Base-by-base conservation (phyloP, 2,113 vertebrate species). In the Brachypteracias leptosomus region DNA sequence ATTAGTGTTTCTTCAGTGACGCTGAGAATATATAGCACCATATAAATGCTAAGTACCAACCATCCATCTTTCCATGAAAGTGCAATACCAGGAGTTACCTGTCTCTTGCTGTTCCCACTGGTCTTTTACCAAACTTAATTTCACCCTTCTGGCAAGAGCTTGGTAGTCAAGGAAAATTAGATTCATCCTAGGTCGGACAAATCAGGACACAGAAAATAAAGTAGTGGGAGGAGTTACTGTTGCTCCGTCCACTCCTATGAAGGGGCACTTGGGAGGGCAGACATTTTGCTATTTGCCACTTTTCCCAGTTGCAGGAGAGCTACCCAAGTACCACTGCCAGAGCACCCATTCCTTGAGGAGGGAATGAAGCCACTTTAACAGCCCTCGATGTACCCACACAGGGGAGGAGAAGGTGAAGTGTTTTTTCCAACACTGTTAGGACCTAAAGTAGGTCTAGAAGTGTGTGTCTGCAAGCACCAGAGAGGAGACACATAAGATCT, bases 221-320 rank as follows among this genome's bases (percentile, higher is more conserved):
- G 26, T 31, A n/a, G 10, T 33, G 44, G 29, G 17, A 85, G 16
- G 35, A 72, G 7, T 21, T 61, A 18, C 25, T 52, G 3, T 55
- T 38, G 55, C 13, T 71, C 4, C 0, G 9, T 71, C 10, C 11
- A 47, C 4, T 51, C 10, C 26, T 33, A 0, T 3, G 16, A 74
- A 59, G 24, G 33, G 59, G 13, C 18, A 47, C 8, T 55, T 40
- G 36, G 42, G 17, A 73, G 10, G 28, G 51, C 67, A 70, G 38
- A 6, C 9, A 3, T 29, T 87, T 25, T 51, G 54, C 25, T 65
- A 1, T 40, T 79, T 76, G 13, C 17, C 19, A 1, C 46, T 78
- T 72, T 75, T 55, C 13, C 40, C 24, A n/a, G 11, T 11, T 1
- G 0, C 19, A 7, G 44, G 78, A 57, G 20, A 49, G 2, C 35